Conservation (phyloP, 1,140 invertebrate genomes). For the Probaryconus sp. region DNA sequence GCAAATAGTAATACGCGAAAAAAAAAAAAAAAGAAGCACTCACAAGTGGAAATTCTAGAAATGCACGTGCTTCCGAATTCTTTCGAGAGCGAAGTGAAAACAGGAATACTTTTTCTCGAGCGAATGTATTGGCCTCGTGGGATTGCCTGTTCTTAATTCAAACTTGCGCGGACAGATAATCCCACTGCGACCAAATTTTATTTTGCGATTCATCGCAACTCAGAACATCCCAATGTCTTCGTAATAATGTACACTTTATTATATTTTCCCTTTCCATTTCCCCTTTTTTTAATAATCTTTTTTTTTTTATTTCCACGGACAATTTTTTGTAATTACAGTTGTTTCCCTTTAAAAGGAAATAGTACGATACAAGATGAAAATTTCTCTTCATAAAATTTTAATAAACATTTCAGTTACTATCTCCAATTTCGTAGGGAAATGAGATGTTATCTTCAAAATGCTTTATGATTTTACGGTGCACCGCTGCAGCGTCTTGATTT, state of each 20-base stretch:
- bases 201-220: constrained; percentile 29
- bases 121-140: constrained; percentile 32
- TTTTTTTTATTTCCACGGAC: background rate
- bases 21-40: constrained; percentile 36
- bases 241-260: constrained; percentile 31
- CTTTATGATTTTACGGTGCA: too few relatives aligned
- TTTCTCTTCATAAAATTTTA: too few relatives aligned
- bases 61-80: constrained; percentile 19
- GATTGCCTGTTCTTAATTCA: constrained; percentile 50
- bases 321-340: too few relatives aligned
- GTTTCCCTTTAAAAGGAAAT: too few relatives aligned
- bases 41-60: constrained; percentile 42
- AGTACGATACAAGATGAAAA: too few relatives aligned
- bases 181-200: constrained; percentile 49
- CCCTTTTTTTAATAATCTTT: too few relatives aligned
- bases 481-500: too few relatives aligned
- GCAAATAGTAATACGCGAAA: constrained; percentile 24
- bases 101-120: constrained; percentile 7
- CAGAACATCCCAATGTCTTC: constrained; percentile 21
- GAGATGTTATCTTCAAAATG: too few relatives aligned
- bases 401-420: too few relatives aligned
- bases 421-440: too few relatives aligned
- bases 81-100: constrained; percentile 25
- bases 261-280: constrained; percentile 12
- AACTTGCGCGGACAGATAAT: constrained; percentile 46